phyloP scores from a whole-genome alignment of 2,888 invertebrate species.

The Monochamus alternatus region DNA sequence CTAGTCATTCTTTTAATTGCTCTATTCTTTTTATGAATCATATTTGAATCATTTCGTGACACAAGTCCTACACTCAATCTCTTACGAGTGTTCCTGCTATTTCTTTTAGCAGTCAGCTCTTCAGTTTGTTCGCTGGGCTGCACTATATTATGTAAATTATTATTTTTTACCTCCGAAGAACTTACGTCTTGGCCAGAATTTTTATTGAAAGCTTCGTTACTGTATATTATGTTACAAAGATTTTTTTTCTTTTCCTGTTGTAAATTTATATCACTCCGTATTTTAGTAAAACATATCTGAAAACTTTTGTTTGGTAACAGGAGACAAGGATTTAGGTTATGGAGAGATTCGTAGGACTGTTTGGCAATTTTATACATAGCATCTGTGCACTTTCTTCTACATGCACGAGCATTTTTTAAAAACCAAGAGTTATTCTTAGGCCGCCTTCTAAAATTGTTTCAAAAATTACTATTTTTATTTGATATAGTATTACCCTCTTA shows the following conservation, averaged over 20 bases:
- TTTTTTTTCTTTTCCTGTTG: background rate
- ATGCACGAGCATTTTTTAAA: conserved; percentile 50
- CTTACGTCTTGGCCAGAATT: conserved; percentile 54
- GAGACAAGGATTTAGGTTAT: conserved; percentile 44
- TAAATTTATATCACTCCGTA: background rate
- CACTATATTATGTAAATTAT: background rate
- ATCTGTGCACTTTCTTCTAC: conserved; percentile 52
- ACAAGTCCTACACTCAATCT: background rate
- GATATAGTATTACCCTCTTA: background rate
- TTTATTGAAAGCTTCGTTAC: conserved; percentile 67
- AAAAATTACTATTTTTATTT: background rate
- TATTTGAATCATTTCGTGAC: background rate
- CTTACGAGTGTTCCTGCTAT: background rate
- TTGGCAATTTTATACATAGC: conserved; percentile 51
- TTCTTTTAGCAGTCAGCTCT: background rate
- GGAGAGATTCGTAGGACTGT: conserved; percentile 49
- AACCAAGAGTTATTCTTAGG: conserved; percentile 54
- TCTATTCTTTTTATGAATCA: conserved; percentile 11
- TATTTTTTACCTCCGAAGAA: background rate
- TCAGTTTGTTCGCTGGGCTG: background rate
- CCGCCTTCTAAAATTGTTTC: conserved; percentile 36
- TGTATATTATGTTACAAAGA: conserved; percentile 33
- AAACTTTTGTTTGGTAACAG: conserved; percentile 44
- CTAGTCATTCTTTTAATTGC: conserved; percentile 32
- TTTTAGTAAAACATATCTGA: conserved; percentile 45